Evolutionary conservation across 2,888 invertebrate genomes (phyloP).

Genomic region (Asteroscopus sphinx): DNA sequence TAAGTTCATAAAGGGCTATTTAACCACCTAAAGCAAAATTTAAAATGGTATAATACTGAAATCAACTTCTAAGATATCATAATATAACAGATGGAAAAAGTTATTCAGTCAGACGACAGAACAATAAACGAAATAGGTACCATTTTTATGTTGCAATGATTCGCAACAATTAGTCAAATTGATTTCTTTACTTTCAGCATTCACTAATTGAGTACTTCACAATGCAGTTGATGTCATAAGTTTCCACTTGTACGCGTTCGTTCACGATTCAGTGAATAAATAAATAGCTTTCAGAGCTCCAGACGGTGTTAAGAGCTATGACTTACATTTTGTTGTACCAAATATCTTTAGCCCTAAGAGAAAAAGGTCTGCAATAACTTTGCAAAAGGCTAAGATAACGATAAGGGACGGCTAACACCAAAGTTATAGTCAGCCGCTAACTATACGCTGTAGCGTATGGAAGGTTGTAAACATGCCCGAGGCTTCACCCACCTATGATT

Average conservation of each 20-base stretch:
- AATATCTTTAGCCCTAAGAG: constrained; percentile 8
- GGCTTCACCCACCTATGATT: no score
- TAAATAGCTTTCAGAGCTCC: constrained; percentile 77
- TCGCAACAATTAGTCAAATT: constrained; percentile 61
- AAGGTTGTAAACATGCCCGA: no score
- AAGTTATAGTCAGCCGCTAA: no score
- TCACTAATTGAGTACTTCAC: constrained; percentile 80
- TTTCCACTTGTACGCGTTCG: constrained; percentile 74
- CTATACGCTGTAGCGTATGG: no score
- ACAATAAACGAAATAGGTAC: not conserved
- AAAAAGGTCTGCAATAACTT: constrained; percentile 9
- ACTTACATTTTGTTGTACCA: constrained; percentile 51
- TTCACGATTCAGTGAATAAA: constrained; percentile 82
- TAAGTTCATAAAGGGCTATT: no score
- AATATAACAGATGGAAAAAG: not conserved
- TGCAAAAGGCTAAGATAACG: not conserved
- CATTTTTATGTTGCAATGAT: constrained; percentile 23
- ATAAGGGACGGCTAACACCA: constrained; percentile 7
- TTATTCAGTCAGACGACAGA: not conserved
- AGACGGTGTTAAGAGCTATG: constrained; percentile 55
- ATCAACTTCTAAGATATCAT: constrained; percentile 2
- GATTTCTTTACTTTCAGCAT: constrained; percentile 34
- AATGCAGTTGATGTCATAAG: constrained; percentile 73
- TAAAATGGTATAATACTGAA: no score
- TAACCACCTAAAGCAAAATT: no score